Conservation (phyloP, 2,888 invertebrate genomes). For the Aporophyla lueneburgensis region DNA sequence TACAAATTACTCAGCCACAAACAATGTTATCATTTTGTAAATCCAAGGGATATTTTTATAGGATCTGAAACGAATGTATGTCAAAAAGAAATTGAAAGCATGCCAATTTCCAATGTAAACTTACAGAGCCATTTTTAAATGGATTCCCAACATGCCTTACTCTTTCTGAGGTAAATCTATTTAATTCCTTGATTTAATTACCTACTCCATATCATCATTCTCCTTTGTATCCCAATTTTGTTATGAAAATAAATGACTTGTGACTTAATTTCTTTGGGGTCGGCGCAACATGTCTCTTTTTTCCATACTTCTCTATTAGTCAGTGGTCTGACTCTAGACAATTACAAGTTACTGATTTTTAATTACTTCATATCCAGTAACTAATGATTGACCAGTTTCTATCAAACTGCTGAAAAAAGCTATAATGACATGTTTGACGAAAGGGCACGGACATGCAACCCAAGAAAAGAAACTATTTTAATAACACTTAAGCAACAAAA, state of each 20-base stretch:
- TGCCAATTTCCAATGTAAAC: constrained; percentile 58
- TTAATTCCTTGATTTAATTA: neutral
- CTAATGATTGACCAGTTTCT: neutral
- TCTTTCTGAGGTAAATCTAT: constrained; percentile 24
- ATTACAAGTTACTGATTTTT: neutral
- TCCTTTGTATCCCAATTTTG: too few relatives aligned
- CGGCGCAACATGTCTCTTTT: neutral
- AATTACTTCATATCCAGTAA: neutral
- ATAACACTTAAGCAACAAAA: neutral
- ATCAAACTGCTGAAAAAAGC: neutral
- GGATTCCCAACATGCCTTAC: constrained; percentile 30
- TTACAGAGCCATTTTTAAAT: constrained; percentile 52
- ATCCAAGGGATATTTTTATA: constrained; percentile 25
- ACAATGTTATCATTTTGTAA: neutral
- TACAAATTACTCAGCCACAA: neutral
- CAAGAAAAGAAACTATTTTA: neutral
- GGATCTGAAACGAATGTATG: constrained; percentile 32
- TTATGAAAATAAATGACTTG: too few relatives aligned
- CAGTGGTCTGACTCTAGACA: neutral
- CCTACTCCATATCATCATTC: neutral
- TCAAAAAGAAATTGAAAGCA: constrained; percentile 59
- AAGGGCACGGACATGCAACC: neutral
- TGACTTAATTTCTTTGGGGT: neutral
- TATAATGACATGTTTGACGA: neutral
- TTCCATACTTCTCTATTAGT: neutral